Base-by-base conservation (phyloP, 92 coral and sea anemone species). In the Epizoanthus rinbou region DNA sequence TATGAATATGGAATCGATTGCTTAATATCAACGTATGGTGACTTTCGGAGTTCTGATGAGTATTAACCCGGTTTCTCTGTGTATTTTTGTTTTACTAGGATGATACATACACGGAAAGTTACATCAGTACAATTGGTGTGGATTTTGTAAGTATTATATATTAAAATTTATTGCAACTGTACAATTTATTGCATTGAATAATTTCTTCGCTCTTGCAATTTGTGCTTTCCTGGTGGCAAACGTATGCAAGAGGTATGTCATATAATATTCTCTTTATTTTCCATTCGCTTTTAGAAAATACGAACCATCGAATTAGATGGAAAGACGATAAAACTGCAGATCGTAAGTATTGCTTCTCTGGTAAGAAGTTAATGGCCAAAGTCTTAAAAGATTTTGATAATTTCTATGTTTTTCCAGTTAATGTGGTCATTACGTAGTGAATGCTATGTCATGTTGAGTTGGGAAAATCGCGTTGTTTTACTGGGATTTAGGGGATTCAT, bases 61-160 rank as follows among this genome's bases (percentile, higher is more conserved):
- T 84, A 41, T 85, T 88, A 79, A 80, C 78, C 74, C 57, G 41
- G 14, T 37, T 73, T 69, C 71, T 81, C 33, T 73, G 71, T 31
- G 63, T 76, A 60, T 66, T 87, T 69, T 57, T 76, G 41, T 52
- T 63, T 70, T 54, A 80, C 69, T 76, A 96, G 99, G 99, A 96
- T 74, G 99, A 96, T 70, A 96, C 99, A 62, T 96, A 96, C 76
- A 96, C 99, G 73, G 99, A 96, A 78, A 96, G 99, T 87, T 96
- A 96, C 91, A 96, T 96, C 98, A 96, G 99, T 85, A 96, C 99
- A 86, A 96, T 96, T 88, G 99, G 99, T 43, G 99, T 96, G 71
- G 99, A 96, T 85, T 96, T 96, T 84, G 99, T 96, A 85, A 91
- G 99, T 94, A 94, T 80, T 9, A 13, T 10, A 57, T 75, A 28